Conservation (phyloP, 2,888 invertebrate genomes). For the Serrognathus titanus region DNA sequence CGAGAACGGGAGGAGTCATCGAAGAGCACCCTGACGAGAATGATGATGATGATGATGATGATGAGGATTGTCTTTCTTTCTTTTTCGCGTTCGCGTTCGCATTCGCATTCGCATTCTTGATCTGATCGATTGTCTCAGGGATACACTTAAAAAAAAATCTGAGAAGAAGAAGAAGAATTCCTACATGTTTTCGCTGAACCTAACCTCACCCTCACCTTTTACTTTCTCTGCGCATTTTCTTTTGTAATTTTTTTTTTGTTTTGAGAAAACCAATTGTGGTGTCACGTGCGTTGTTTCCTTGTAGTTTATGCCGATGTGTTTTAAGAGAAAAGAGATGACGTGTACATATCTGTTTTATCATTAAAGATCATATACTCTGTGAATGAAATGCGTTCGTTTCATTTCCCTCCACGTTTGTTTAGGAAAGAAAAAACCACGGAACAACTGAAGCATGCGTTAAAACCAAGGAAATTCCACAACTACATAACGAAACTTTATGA, state of each 20-base stretch:
- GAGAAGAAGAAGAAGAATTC: neutral
- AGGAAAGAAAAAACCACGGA: no score
- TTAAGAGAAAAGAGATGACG: slow-evolving; percentile 18
- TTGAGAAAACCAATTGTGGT: neutral
- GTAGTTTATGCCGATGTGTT: neutral
- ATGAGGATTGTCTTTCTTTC: neutral
- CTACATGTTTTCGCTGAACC: neutral
- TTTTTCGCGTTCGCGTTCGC: no score
- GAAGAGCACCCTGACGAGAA: neutral
- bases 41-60: neutral
- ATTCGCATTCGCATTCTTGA: slow-evolving; percentile 21
- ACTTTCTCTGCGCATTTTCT: no score
- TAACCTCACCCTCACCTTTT: neutral
- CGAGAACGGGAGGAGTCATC: slow-evolving; percentile 6
- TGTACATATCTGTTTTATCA: slow-evolving; percentile 34
- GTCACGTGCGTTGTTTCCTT: neutral
- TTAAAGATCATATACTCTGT: slow-evolving; percentile 28
- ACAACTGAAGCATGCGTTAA: no score
- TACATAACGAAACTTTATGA: no score
- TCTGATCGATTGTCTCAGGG: slow-evolving; percentile 38
- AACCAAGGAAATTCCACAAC: no score
- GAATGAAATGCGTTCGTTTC: slow-evolving; percentile 8
- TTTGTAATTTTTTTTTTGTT: neutral
- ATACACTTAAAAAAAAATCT: slow-evolving; percentile 17
- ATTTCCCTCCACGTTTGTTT: neutral